Percentiles rank a stretch among this genome's conserved stretches.
Evolutionary conservation across 2,888 invertebrate genomes (phyloP).

Genomic region (Nasonia oneida): DNA sequence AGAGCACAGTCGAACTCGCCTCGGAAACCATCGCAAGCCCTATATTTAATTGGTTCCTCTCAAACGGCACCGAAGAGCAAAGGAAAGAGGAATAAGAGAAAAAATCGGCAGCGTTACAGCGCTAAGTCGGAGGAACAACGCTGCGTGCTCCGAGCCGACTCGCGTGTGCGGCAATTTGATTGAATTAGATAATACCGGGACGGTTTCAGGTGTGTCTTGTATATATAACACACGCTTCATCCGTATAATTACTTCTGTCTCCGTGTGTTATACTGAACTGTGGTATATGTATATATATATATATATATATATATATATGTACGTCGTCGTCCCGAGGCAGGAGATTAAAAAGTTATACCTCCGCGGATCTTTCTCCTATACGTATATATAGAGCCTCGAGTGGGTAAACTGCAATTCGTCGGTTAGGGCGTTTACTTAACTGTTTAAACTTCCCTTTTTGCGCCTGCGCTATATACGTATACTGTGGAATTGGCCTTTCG

Average conservation of each 20-base stretch:
- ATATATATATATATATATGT: not conserved
- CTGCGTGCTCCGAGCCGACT: not conserved
- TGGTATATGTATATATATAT: not conserved
- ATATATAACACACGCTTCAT: not conserved
- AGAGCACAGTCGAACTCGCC: too few relatives aligned
- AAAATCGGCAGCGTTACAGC: not conserved
- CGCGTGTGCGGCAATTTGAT: not conserved
- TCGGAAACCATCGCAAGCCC: not conserved
- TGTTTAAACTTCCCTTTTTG: conserved; percentile 59
- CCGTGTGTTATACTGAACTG: not conserved
- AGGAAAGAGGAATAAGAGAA: not conserved
- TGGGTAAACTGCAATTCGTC: conserved; percentile 39
- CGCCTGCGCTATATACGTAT: not conserved
- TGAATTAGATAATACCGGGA: conserved; percentile 18
- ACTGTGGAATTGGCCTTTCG: conserved; percentile 36
- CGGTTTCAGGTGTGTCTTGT: not conserved
- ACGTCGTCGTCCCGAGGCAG: not conserved
- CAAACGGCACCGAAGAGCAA: not conserved
- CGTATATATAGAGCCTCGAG: not conserved
- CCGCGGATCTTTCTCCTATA: not conserved
- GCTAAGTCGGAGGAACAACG: not conserved
- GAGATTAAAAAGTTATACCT: conserved; percentile 46
- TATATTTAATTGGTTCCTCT: not conserved
- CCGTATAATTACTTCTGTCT: not conserved
- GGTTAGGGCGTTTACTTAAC: conserved; percentile 52